Conservation (phyloP, 30 jellyfish, hydroid and myxozoan species). For the Hydractinia symbiolongicarpus region DNA sequence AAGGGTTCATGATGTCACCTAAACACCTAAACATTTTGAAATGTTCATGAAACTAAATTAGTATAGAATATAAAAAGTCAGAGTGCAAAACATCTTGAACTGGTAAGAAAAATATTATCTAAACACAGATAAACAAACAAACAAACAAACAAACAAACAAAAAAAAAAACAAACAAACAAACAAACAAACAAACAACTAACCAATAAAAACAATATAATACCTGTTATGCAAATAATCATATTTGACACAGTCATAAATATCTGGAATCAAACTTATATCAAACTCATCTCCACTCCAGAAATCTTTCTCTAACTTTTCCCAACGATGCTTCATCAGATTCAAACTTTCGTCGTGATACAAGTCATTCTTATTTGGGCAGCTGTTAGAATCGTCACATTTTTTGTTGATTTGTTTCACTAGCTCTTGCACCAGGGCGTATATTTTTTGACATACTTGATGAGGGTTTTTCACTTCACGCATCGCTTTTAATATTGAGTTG, state of each 20-base stretch:
- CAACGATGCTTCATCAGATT: constrained; percentile 87
- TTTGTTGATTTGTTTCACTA: constrained; percentile 60
- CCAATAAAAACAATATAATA: constrained; percentile 16
- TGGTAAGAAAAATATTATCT: no score
- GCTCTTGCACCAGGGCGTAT: constrained; percentile 48
- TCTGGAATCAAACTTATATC: constrained; percentile 97
- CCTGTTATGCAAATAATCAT: constrained; percentile 92
- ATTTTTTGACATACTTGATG: constrained; percentile 75
- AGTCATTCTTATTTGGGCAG: constrained; percentile 49
- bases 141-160: no score
- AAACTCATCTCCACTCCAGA: constrained; percentile 56
- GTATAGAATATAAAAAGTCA: no score
- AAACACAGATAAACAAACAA: no score
- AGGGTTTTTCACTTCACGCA: constrained; percentile 67
- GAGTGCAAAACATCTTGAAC: no score
- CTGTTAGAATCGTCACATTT: constrained; percentile 46
- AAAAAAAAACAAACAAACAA: no score
- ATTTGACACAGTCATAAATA: constrained; percentile 91
- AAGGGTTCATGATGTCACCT: no score
- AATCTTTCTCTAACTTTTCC: constrained; percentile 84
- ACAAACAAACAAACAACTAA: background rate
- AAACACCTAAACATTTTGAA: no score
- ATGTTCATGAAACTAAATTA: no score
- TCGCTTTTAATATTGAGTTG: constrained; percentile 57
- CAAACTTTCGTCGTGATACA: constrained; percentile 80